Evolutionary conservation across 2,888 invertebrate genomes (phyloP), one percentile per base, ranked within the genome.

Genomic region (Tetragonisca angustula): DNA sequence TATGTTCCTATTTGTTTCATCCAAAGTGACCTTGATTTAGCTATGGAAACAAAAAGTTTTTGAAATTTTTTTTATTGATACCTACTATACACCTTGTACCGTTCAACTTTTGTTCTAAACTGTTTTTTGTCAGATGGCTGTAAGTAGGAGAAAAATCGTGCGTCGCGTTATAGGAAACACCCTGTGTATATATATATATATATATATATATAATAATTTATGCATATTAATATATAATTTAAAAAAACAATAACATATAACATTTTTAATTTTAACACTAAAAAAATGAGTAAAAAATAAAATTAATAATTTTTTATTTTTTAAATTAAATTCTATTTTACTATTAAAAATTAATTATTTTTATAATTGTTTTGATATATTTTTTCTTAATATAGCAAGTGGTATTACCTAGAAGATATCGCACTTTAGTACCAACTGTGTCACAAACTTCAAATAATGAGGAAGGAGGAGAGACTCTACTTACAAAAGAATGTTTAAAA

Each of bases 341-440:
- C 27, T 43, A 43, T 43, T 43, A 43, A 9, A 43, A 43, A 43
- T 43, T 56, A 67, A 24, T 24, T 54, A 56, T 36, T 27, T 50
- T 27, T 56, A 4, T 9, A 27, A 61, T 24, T 19, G 15, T 61
- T 61, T 72, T 65, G 69, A 49, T 78, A 49, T 9, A 24, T 21
- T 27, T 72, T 62, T 64, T 56, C 36, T 11, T 91, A 32, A 64
- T 59, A 21, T 15, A 98, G 98, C 97, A 97, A 96, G 96, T 97
- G 89, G 96, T 97, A 62, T 95, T 97, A 91, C 97, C 98, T 19
- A 96, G 98, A 87, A 96, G 97, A 90, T 97, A 97, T 95, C 96
- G 98, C 88, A 98, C 98, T 24, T 96, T 97, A 65, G 96, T 96
- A 67, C 97, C 96, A 4, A 95, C 95, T 0, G 95, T 95, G 4